These are phyloP conservation scores for Zosterops hypoxanthus DNA, from an alignment of 2,113 vertebrate genomes.

Conservation along the genomic window DNA sequence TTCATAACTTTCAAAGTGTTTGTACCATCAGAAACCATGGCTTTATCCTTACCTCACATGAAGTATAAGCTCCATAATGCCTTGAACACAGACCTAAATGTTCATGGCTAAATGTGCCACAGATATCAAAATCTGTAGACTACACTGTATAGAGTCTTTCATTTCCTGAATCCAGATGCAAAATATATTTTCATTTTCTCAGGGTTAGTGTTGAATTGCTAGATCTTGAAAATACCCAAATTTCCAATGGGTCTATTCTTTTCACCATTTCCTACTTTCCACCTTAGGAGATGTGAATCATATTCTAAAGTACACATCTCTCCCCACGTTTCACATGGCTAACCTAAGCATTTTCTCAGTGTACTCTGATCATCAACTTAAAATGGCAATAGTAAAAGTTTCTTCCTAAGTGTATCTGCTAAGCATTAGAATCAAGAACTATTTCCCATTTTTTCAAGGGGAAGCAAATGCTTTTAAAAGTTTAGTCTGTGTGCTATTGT, in stretches of 20 bases:
- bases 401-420: background rate
- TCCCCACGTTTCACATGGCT: background rate
- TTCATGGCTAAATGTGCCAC: background rate
- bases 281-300: background rate
- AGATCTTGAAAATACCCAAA: background rate
- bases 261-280: background rate
- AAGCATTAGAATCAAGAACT: background rate
- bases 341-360: background rate
- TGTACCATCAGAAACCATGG: background rate
- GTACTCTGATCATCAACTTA: background rate
- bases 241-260: background rate
- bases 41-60: background rate
- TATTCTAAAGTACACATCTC: background rate
- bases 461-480: background rate
- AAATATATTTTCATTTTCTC: background rate
- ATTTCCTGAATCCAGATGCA: background rate
- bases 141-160: rapidly evolving
- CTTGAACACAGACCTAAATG: background rate
- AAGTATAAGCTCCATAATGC: background rate
- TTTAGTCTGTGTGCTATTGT: background rate
- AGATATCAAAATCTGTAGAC: background rate
- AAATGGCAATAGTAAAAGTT: background rate
- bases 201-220: background rate
- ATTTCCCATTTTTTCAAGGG: background rate
- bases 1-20: background rate